These are phyloP conservation scores for Delia radicum DNA, from an alignment of 1,140 invertebrate genomes.

Conservation along the genomic window DNA sequence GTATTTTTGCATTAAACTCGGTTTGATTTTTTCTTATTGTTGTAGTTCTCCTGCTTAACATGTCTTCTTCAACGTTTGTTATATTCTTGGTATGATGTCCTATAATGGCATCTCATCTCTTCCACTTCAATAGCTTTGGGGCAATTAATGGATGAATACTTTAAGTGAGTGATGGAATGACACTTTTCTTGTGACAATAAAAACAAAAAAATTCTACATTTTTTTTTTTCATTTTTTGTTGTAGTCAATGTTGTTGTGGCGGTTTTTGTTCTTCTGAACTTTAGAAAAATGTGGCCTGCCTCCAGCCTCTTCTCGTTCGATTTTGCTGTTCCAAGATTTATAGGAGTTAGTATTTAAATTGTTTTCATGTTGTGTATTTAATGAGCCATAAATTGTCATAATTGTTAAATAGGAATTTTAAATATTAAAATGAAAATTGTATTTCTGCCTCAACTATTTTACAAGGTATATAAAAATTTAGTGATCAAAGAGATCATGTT, in stretches of 20 bases:
- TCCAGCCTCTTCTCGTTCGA: not conserved
- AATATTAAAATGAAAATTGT: constrained; percentile 14
- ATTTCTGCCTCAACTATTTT: not conserved
- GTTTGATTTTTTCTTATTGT: too few species aligned
- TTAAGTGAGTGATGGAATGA: constrained; percentile 56
- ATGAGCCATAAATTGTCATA: constrained; percentile 24
- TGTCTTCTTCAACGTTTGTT: too few species aligned
- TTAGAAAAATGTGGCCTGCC: not conserved
- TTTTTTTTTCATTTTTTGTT: not conserved
- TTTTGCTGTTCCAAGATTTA: constrained; percentile 15
- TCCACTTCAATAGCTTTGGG: constrained; percentile 41
- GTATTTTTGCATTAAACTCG: constrained; percentile 6
- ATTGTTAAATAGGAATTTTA: constrained; percentile 17
- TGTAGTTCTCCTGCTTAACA: too few species aligned
- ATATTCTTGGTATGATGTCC: constrained; percentile 19
- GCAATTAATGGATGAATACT: constrained; percentile 56
- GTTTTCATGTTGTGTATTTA: constrained; percentile 16
- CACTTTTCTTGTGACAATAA: constrained; percentile 40
- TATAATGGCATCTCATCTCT: constrained; percentile 1
- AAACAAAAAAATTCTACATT: not conserved
- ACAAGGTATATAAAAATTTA: not conserved
- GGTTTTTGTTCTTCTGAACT: not conserved
- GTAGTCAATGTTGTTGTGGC: not conserved
- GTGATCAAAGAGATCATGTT: too few species aligned
- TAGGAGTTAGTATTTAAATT: constrained; percentile 11